Evolutionary conservation across 2,113 vertebrate genomes (phyloP).

Genomic region (Apaloderma vittatum): DNA sequence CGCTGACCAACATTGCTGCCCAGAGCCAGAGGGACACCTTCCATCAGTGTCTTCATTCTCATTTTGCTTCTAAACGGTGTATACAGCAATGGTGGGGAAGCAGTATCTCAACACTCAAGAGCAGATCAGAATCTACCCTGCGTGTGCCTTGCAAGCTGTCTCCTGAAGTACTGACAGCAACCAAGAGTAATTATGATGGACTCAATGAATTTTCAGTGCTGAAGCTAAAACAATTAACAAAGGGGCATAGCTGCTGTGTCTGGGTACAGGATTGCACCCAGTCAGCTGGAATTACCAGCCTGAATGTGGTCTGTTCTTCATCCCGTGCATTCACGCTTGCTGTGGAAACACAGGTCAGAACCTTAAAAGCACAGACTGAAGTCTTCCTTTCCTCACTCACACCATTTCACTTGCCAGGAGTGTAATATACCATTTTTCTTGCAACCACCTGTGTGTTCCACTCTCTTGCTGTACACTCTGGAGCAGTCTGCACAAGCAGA

Average conservation of each 20-base stretch:
- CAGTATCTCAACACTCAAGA: neutral
- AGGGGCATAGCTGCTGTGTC: neutral
- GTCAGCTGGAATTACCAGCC: neutral
- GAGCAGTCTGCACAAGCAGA: neutral
- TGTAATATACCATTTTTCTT: neutral
- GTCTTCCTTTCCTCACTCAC: neutral
- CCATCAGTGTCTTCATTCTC: neutral
- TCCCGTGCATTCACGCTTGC: fast-evolving
- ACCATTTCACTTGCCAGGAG: neutral
- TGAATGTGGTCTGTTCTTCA: neutral
- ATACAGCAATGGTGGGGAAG: neutral
- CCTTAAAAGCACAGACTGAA: neutral
- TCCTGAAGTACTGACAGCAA: neutral
- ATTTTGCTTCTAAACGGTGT: neutral
- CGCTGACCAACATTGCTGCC: no score
- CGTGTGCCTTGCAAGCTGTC: neutral
- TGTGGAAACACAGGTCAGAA: neutral
- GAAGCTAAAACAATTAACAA: neutral
- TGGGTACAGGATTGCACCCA: neutral
- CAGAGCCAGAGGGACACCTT: neutral
- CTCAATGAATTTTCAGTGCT: neutral
- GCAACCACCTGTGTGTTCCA: neutral
- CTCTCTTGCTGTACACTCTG: neutral
- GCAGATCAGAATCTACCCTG: neutral
- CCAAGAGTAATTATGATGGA: neutral